Evolutionary conservation across 2,888 invertebrate genomes (phyloP).

Genomic region (Watsonalla cultraria): DNA sequence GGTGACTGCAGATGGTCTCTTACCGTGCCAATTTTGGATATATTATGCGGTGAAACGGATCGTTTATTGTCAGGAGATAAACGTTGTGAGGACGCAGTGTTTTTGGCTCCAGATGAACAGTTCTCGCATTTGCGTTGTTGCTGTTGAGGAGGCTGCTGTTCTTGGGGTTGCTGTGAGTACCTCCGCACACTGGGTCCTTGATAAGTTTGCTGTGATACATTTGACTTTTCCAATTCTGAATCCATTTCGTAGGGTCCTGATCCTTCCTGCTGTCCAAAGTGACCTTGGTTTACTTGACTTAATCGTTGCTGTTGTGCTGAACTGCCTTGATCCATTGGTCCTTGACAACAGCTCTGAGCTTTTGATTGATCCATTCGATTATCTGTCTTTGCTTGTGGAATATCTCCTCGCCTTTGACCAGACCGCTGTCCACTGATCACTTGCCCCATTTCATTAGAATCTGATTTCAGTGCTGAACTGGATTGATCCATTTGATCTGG

Average conservation of each 20-base stretch:
- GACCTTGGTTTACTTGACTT: too few species aligned
- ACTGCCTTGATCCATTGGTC: too few species aligned
- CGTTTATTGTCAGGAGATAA: neutral
- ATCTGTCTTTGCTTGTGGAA: too few species aligned
- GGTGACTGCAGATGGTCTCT: neutral
- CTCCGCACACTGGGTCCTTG: neutral
- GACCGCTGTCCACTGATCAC: too few species aligned
- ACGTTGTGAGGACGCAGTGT: neutral
- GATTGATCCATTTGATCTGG: too few species aligned
- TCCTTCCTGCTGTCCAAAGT: too few species aligned
- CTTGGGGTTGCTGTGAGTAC: neutral
- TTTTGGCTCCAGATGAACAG: neutral
- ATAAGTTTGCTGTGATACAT: neutral
- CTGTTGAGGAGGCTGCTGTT: neutral
- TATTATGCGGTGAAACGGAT: neutral
- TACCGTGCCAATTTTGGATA: neutral
- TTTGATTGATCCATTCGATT: too few species aligned
- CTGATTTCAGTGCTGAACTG: too few species aligned
- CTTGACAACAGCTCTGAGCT: too few species aligned
- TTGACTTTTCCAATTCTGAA: neutral
- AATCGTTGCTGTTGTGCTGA: too few species aligned
- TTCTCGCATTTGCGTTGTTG: neutral
- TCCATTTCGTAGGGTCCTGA: neutral
- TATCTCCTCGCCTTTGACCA: too few species aligned
- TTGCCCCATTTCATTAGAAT: too few species aligned